Evolutionary conservation across 2,888 invertebrate genomes (phyloP), one percentile per base, ranked within the genome.

Genomic region (Microplitis manilae): DNA sequence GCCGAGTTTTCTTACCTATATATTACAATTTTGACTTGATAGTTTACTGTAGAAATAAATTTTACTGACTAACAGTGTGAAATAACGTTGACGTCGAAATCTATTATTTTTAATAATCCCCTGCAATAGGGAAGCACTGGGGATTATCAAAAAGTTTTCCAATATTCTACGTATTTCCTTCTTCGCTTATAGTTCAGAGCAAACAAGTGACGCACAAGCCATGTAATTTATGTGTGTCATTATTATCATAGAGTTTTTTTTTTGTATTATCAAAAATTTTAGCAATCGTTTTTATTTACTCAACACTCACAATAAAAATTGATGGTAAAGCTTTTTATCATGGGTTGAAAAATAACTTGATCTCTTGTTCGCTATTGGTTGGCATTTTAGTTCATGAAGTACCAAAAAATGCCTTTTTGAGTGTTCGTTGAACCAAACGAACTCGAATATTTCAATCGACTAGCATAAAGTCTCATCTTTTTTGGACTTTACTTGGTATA

Each of bases 401-500:
- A 68, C 39, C 30, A n/a, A 61, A 71, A 62, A 62, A 62, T 15
- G 59, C 30, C 38, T 64, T 77, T 67, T 73, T 70, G 67, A 76
- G 40, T 62, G 62, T 75, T 68, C 50, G 73, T 59, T 73, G 77
- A 75, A 77, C 70, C 67, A 15, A 69, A 76, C 70, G 67, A 60
- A 41, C 74, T 78, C 76, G 77, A 76, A 81, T 82, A 82, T 82
- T 82, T 81, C 81, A 82, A 81, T 82, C 81, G 78, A 76, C 59
- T 62, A 73, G 64, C 77, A 68, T 62, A 20, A 50, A 50, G 20
- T 38, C 41, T 74, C 68, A 73, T 76, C 68, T 15, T 41, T 73
- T 62, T 39, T n/a, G 9, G 9, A 17, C 38, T 69, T 41, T n/a
- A 9, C 7, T 68, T 30, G 60, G n/a, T 62, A 62, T 68, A 41